Evolutionary conservation across 1,140 invertebrate species (phyloP), one percentile per base, ranked within the genome.

Genomic region (Ptiloglossa arizonensis): DNA sequence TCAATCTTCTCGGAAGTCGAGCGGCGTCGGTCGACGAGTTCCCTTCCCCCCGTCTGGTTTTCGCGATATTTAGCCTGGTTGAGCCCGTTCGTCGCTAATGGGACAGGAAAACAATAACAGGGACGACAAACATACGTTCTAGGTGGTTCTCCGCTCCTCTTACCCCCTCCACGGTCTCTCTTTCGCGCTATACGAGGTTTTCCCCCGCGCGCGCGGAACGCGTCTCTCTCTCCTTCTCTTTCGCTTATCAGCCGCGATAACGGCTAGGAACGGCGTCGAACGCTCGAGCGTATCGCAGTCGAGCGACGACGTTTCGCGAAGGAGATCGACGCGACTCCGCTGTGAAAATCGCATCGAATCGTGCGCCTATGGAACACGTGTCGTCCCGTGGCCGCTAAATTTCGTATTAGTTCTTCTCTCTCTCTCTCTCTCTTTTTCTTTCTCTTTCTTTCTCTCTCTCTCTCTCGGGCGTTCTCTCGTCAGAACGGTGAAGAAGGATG

Each of bases 231-330:
- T 73, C 38, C 38, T 54, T 32, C 44, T 29, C 29, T 32, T 5
- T 63, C 48, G 15, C 78, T 80, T 80, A 80, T 80, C 78, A 46
- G 35, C 2, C 29, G 35, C 64, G 78, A 80, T 80, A 80, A 80
- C 78, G 24, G 38, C 24, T 35, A 13, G 60, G 29, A 19, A 38
- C 41, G 15, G 41, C 50, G 60, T 17, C 71, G 54, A 60, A 13
- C n/a, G 41, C 46, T 13, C 56, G 57, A 32, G n/a, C 38, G 48
- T 41, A 41, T 69, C 57, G 1, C 57, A 63, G 72, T 68, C 35
- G 70, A 48, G 11, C 24, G 8, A 6, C 29, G 29, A 19, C 48
- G 44, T 67, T 62, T 75, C 17, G 63, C 22, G 27, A n/a, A 32
- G 27, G 19, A 64, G 29, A 24, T 68, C 52, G 41, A 17, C 4